Base-by-base conservation (phyloP, 2,888 invertebrate species). In the Eristalis tenax region DNA sequence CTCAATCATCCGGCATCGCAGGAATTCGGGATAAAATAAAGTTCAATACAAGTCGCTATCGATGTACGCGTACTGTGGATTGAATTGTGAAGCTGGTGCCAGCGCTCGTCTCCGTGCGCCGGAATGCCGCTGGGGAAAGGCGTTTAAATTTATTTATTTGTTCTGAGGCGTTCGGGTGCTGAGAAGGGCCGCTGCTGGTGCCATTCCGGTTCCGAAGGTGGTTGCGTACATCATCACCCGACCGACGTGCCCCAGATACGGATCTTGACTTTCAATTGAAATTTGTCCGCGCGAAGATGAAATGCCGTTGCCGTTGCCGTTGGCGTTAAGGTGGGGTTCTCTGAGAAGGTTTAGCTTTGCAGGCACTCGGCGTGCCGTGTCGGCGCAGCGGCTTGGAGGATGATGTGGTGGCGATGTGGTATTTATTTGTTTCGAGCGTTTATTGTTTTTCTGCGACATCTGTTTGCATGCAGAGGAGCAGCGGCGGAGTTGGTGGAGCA, bases 91-190 rank as follows among this genome's bases (percentile, higher is more conserved):
- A 80, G 81, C 81, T 77, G 82, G 68, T 76, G 73, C 61, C 85
- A 75, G 65, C 69, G 4, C 40, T 6, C 5, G 18, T 18, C 18
- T 18, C 1, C 50, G 8, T 18, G 50, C 50, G 6, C 18, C 18
- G 38, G 63, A 15, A 63, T 18, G 56, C 35, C 28, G 38, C 22
- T 15, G 13, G n/a, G 50, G 18, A 65, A 26, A 66, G 63, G 66
- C 63, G 76, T 85, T 85, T 77, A 82, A 77, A 82, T 82, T 77
- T 82, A 81, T 85, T 85, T 85, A 85, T 85, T 85, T 85, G 82
- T 77, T 82, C 73, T 73, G 43, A 73, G 23, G 81, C 81, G 71
- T 28, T 64, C 68, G 76, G 84, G 23, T 26, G 66, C 15, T 18
- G 4, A 2, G 26, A 35, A 40, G n/a, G 57, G 22, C 26, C 28